Conservation (phyloP, 2,888 invertebrate genomes). For the Drosophila phalerata region DNA sequence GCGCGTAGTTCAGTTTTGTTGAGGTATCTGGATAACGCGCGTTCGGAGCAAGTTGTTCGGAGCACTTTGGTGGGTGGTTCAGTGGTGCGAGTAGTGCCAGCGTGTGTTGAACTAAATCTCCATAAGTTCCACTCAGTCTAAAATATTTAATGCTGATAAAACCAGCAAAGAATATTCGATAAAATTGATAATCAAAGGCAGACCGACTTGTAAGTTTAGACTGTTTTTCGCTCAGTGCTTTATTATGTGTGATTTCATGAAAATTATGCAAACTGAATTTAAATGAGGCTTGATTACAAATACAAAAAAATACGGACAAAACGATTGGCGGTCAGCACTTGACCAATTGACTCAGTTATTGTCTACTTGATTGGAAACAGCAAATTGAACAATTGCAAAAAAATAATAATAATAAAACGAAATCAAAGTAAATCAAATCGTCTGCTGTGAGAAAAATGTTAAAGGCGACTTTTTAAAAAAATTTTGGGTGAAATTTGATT, state of each 20-base stretch:
- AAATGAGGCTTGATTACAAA: slow-evolving; percentile 78
- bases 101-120: slow-evolving; percentile 11
- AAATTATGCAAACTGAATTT: slow-evolving; percentile 78
- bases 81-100: neutral
- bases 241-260: slow-evolving; percentile 60
- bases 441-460: slow-evolving; percentile 34
- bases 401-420: slow-evolving; percentile 12
- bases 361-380: slow-evolving; percentile 62
- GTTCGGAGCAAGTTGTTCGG: slow-evolving; percentile 29
- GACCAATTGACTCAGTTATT: slow-evolving; percentile 74
- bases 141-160: slow-evolving; percentile 9
- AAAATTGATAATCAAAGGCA: slow-evolving; percentile 3
- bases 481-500: slow-evolving; percentile 52
- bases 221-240: slow-evolving; percentile 39
- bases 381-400: slow-evolving; percentile 53
- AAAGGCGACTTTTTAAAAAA: slow-evolving; percentile 1
- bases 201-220: neutral
- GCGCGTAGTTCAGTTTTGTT: slow-evolving; percentile 61
- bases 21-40: slow-evolving; percentile 42
- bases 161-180: slow-evolving; percentile 1
- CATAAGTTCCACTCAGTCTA: slow-evolving; percentile 6
- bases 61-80: slow-evolving; percentile 20
- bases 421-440: slow-evolving; percentile 4
- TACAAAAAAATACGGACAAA: slow-evolving; percentile 34
- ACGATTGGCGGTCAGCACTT: slow-evolving; percentile 71